Evolutionary conservation across 1,140 invertebrate species (phyloP).

Genomic region (Neodiprion pinetum): DNA sequence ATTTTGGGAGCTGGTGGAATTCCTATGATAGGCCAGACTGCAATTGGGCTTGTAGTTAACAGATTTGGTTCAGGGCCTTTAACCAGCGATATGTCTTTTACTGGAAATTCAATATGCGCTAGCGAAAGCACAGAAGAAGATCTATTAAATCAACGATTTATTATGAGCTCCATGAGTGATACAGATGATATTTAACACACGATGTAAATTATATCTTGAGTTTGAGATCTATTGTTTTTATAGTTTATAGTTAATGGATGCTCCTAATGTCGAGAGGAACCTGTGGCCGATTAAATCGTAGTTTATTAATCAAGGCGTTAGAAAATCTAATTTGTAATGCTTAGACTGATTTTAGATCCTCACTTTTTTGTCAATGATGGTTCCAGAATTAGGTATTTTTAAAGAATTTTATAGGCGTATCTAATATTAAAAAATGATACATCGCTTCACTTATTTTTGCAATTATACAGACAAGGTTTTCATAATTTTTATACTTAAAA

Average conservation of each 20-base stretch:
- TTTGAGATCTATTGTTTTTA: background rate
- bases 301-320: background rate
- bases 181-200: conserved; percentile 51
- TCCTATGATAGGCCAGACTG: conserved; percentile 53
- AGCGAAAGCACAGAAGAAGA: conserved; percentile 42
- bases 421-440: too few relatives aligned
- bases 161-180: conserved; percentile 48
- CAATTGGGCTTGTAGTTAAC: conserved; percentile 53
- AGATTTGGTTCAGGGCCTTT: conserved; percentile 54
- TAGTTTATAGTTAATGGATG: background rate
- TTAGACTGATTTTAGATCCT: too few relatives aligned
- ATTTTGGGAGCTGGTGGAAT: conserved; percentile 48
- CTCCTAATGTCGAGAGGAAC: background rate
- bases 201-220: background rate
- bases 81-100: conserved; percentile 38
- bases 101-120: conserved; percentile 40
- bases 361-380: too few relatives aligned
- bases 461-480: background rate
- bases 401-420: too few relatives aligned
- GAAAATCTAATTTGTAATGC: too few relatives aligned
- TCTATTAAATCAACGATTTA: conserved; percentile 46
- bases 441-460: too few relatives aligned
- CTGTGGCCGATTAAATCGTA: background rate
- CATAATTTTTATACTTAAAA: background rate
- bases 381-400: too few relatives aligned